These are phyloP conservation scores for Rhinoderma darwinii DNA, from an alignment of 2,113 vertebrate species.

Conservation along the genomic window DNA sequence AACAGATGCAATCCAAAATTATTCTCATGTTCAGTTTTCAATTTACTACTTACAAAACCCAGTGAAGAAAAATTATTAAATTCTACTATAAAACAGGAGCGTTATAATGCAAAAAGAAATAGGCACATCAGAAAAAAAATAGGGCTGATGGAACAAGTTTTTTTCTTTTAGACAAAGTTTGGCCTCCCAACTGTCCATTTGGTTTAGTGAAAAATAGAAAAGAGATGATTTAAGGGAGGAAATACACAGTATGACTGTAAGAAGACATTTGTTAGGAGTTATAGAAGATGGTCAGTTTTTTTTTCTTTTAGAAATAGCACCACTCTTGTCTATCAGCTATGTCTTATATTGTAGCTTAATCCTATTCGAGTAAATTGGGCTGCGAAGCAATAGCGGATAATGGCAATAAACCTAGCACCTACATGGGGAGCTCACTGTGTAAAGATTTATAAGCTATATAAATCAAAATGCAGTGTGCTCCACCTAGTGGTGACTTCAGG, in stretches of 20 bases:
- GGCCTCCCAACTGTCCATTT: not conserved
- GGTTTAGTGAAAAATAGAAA: not conserved
- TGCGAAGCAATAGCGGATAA: not conserved
- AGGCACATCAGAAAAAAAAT: not conserved
- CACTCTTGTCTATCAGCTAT: not conserved
- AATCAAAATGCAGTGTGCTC: too few species aligned
- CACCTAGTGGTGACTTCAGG: too few species aligned
- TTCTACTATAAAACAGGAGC: not conserved
- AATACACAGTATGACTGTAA: not conserved
- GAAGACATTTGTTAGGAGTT: not conserved
- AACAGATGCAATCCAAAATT: slow-evolving; percentile 20
- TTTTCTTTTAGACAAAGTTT: not conserved
- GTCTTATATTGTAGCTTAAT: not conserved
- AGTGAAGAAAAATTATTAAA: not conserved
- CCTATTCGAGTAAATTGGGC: not conserved
- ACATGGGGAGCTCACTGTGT: not conserved
- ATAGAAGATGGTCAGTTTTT: too few species aligned
- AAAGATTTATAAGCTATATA: too few species aligned
- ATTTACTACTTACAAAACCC: slow-evolving; percentile 9
- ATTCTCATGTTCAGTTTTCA: not conserved
- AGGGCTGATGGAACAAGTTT: not conserved
- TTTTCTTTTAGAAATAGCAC: not conserved
- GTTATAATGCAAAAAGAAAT: not conserved
- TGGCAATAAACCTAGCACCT: too few species aligned
- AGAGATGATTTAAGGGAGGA: not conserved